These are phyloP conservation scores for Ophiodon elongatus DNA, from an alignment of 2,113 vertebrate genomes.

Conservation along the genomic window DNA sequence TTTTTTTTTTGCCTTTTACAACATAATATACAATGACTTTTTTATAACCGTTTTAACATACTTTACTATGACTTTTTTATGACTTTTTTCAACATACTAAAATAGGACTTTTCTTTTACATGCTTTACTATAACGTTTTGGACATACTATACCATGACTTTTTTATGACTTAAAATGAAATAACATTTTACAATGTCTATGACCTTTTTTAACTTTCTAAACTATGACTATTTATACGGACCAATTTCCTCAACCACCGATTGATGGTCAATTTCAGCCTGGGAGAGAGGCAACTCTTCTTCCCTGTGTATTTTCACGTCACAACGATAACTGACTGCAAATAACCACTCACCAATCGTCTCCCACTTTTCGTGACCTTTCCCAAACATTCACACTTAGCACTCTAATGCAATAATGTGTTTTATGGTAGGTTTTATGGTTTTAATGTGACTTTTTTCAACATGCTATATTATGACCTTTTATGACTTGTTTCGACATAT, in stretches of 20 bases:
- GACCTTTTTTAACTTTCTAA: too few relatives aligned
- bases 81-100: too few relatives aligned
- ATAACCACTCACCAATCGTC: constrained; percentile 85
- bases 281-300: constrained; percentile 82
- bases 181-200: too few relatives aligned
- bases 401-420: constrained; percentile 42
- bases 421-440: constrained; percentile 47
- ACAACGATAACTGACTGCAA: constrained; percentile 86
- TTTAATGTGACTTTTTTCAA: too few relatives aligned
- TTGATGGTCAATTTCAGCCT: constrained; percentile 80
- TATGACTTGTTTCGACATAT: too few relatives aligned
- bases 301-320: constrained; percentile 84
- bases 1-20: too few relatives aligned
- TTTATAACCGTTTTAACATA: not conserved
- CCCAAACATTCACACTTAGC: constrained; percentile 64
- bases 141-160: too few relatives aligned
- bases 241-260: constrained; percentile 86
- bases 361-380: constrained; percentile 82
- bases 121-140: too few relatives aligned
- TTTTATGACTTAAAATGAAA: too few relatives aligned
- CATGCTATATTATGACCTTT: not conserved
- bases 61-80: not conserved
- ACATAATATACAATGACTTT: not conserved
- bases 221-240: too few relatives aligned
- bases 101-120: too few relatives aligned